Percentiles rank a stretch among this genome's conserved stretches.
These are phyloP conservation scores for Percopsis omiscomaycus DNA, from an alignment of 2,797 vertebrate species.

Conservation along the genomic window DNA sequence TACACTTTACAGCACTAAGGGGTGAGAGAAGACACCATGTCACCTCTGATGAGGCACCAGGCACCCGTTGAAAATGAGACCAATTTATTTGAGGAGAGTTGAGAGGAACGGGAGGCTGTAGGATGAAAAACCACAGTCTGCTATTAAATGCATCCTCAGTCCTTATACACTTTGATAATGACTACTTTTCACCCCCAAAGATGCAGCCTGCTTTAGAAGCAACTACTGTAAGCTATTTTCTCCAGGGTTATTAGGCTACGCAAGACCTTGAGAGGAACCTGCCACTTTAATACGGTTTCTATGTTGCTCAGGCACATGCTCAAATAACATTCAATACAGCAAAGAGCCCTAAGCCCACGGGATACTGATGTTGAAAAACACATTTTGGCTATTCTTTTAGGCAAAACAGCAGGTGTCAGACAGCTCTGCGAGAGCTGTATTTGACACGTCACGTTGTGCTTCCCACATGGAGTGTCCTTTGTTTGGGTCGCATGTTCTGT, in stretches of 20 bases:
- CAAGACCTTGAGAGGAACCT: slow-evolving; percentile 28
- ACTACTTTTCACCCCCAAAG: slow-evolving; percentile 50
- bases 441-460: too few species aligned
- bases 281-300: slow-evolving; percentile 49
- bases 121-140: slow-evolving; percentile 39
- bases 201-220: slow-evolving; percentile 35
- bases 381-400: too few species aligned
- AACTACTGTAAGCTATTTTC: too few species aligned
- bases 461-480: too few species aligned
- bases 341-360: slow-evolving; percentile 5
- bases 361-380: too few species aligned
- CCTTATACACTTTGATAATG: slow-evolving; percentile 41
- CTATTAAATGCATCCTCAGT: slow-evolving; percentile 58
- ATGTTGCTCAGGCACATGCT: slow-evolving; percentile 45
- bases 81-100: slow-evolving; percentile 36
- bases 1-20: slow-evolving; percentile 50
- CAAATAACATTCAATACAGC: slow-evolving; percentile 25
- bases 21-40: slow-evolving; percentile 50
- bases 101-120: slow-evolving; percentile 8
- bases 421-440: too few species aligned
- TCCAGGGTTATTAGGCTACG: too few species aligned
- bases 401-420: too few species aligned
- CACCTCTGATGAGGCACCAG: slow-evolving; percentile 54
- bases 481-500: too few species aligned
- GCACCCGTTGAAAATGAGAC: slow-evolving; percentile 45